Percentiles rank a stretch among this genome's conserved stretches.
These are phyloP conservation scores for Amphilophus citrinellus DNA, from an alignment of 2,113 vertebrate genomes.

Conservation along the genomic window DNA sequence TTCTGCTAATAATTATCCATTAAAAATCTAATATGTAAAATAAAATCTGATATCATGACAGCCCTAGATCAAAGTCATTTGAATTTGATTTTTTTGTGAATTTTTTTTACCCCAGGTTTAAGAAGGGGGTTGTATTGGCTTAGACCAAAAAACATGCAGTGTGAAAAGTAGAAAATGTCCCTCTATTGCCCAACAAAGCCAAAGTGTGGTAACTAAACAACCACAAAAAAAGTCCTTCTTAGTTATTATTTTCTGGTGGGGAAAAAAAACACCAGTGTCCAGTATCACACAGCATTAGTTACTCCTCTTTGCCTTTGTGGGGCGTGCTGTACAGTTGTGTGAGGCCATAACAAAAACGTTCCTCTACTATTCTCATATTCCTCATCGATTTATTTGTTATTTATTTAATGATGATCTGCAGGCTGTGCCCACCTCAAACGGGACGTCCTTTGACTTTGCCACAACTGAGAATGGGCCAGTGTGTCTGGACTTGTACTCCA, in stretches of 20 bases:
- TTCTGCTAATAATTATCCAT: background rate
- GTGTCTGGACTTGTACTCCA: constrained; percentile 90
- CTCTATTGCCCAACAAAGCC: constrained; percentile 31
- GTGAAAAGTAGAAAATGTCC: constrained; percentile 51
- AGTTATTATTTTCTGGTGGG: background rate
- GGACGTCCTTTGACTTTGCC: constrained; percentile 91
- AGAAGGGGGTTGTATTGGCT: background rate
- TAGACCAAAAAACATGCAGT: constrained; percentile 39
- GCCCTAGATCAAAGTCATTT: background rate
- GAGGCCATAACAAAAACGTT: background rate
- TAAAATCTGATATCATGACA: background rate
- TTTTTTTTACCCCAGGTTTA: background rate
- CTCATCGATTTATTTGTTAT: background rate
- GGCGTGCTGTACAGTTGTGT: background rate
- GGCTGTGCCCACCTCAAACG: constrained; percentile 90
- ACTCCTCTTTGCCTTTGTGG: constrained; percentile 43
- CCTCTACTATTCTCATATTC: background rate
- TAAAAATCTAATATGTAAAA: background rate
- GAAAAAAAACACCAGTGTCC: background rate
- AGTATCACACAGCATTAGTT: background rate
- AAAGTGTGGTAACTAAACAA: constrained; percentile 19
- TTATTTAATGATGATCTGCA: constrained; percentile 61
- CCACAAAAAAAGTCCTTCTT: background rate
- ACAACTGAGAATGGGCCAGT: constrained; percentile 90
- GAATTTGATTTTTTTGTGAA: background rate